Conservation (phyloP, 2,888 invertebrate species). For the Temnothorax ravouxi region DNA sequence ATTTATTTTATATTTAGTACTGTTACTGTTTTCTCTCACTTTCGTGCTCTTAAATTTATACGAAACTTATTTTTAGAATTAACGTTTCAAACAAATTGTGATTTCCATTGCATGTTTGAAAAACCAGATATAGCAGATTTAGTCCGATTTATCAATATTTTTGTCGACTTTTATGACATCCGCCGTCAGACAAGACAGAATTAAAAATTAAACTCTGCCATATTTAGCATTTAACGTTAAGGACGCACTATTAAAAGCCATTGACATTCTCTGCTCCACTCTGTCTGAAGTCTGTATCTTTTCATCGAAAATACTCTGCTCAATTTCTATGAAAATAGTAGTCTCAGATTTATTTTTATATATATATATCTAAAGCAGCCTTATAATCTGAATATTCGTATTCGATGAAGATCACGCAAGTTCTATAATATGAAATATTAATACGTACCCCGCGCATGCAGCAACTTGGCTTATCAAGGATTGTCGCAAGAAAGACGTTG, state of each 20-base stretch:
- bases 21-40: neutral
- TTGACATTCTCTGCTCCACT: neutral
- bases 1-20: neutral
- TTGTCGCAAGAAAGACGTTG: constrained; percentile 18
- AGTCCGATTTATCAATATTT: neutral
- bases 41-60: neutral
- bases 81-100: too few relatives aligned
- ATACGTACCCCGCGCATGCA: neutral
- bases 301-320: neutral
- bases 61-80: neutral
- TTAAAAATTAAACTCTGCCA: neutral
- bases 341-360: neutral
- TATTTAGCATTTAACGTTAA: neutral
- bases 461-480: neutral
- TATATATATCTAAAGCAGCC: neutral
- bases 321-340: neutral
- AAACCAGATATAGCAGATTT: neutral
- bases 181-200: neutral
- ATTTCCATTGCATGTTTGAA: neutral
- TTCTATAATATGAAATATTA: constrained; percentile 27
- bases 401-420: neutral
- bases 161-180: neutral
- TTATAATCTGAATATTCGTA: constrained; percentile 36
- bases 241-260: neutral
- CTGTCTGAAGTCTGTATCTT: neutral